phyloP scores from a whole-genome alignment of 2,888 invertebrate genomes.

The Zaprionus lineosus region DNA sequence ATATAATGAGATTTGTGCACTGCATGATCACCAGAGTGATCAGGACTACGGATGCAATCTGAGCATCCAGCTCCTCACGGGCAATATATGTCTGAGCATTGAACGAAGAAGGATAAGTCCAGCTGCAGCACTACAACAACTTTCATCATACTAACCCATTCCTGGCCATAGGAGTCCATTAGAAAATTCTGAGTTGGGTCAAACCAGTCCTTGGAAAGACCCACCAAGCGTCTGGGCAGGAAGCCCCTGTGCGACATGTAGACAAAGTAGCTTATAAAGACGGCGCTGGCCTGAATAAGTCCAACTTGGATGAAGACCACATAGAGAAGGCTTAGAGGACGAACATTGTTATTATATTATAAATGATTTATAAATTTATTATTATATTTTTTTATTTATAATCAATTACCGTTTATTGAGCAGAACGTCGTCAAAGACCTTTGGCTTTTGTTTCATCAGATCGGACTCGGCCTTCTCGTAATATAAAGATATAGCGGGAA shows the following conservation, averaged over 20 bases:
- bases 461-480: constrained; percentile 43
- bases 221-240: constrained; percentile 35
- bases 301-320: constrained; percentile 51
- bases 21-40: constrained; percentile 48
- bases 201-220: constrained; percentile 19
- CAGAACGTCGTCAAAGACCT: constrained; percentile 39
- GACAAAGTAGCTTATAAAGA: constrained; percentile 39
- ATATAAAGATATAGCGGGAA: constrained; percentile 43
- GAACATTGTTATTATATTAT: neutral
- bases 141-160: constrained; percentile 47
- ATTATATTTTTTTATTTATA: neutral
- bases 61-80: constrained; percentile 32
- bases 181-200: constrained; percentile 36
- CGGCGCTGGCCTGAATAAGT: constrained; percentile 45
- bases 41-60: constrained; percentile 2
- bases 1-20: constrained; percentile 38
- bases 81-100: constrained; percentile 24
- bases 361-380: neutral
- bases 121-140: neutral
- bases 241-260: constrained; percentile 54
- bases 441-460: constrained; percentile 46
- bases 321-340: constrained; percentile 34
- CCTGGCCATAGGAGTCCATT: constrained; percentile 58
- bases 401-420: constrained; percentile 39
- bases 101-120: neutral